Evolutionary conservation across 2,113 vertebrate species (phyloP), one percentile per base, ranked within the genome.

Genomic region (Leucosticte australis): DNA sequence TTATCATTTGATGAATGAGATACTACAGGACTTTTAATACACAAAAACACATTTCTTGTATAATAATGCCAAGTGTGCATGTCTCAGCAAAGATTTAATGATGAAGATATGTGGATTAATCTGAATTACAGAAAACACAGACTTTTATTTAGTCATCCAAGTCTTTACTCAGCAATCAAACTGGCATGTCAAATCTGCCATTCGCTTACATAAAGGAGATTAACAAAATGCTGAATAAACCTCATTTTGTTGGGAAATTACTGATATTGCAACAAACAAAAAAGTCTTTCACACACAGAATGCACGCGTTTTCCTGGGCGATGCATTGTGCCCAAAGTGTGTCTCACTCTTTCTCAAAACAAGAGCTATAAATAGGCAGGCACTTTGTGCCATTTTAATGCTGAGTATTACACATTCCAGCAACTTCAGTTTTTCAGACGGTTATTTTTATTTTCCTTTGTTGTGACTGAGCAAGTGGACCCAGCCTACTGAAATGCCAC

Each of bases 361-460:
- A 90, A 70, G 78, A 80, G 33, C 85, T 95, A 94, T 88, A 94
- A 90, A 95, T 76, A 95, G 84, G 13, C 50, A 79, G 71, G 59
- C 74, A 85, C 13, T 92, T 76, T 92, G 87, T 90, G 82, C 37
- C 78, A 19, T 87, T 94, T 95, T 91, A 79, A 55, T 67, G 90
- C 91, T 94, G 90, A 92, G 94, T 80, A 85, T 83, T 83, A 88
- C 78, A 85, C 84, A 83, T 96, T 95, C 94, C 91, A 87, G 65
- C 55, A 84, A 57, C 65, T 82, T 82, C 81, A 73, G 26, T 60
- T 82, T 90, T 97, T 90, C 67, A 83, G 30, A 33, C 59, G 39
- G 42, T 77, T 96, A 70, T 94, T 97, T 96, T 90, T 92, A 50
- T 90, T 94, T 96, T 77, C 42, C 14, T 95, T 90, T 95, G 75